Evolutionary conservation across 1,140 invertebrate species (phyloP).

Genomic region (Nilaparvata lugens): DNA sequence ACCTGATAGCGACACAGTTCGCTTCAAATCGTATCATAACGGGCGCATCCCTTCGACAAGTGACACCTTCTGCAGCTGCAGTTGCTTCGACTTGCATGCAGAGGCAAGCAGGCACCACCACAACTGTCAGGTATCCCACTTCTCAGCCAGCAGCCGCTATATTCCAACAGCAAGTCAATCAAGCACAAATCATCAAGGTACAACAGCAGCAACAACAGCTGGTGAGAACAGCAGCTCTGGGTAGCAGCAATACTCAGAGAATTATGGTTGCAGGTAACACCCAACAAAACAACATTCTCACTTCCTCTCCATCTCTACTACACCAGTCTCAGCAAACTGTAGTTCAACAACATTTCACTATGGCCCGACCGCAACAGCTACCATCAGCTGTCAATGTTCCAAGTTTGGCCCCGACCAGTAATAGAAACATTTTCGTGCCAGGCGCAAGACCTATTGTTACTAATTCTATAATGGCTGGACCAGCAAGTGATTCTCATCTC

Average conservation of each 20-base stretch:
- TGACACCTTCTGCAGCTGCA: constrained; percentile 1
- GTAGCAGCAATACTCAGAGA: background rate
- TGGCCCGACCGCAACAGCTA: constrained; percentile 22
- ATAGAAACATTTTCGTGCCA: no score
- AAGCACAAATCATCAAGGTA: constrained; percentile 11
- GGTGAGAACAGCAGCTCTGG: background rate
- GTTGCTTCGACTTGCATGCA: background rate
- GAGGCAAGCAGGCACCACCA: background rate
- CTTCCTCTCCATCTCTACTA: constrained; percentile 16
- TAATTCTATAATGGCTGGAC: no score
- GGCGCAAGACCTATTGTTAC: no score
- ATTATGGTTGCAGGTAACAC: background rate
- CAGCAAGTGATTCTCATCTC: no score
- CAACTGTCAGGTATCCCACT: background rate
- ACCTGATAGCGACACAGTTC: no score
- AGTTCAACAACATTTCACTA: background rate
- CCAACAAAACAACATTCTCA: background rate
- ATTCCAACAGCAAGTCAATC: constrained; percentile 4
- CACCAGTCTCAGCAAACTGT: constrained; percentile 20
- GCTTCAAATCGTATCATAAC: no score
- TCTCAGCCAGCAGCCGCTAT: background rate
- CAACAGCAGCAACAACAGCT: constrained; percentile 15
- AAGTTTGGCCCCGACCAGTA: no score
- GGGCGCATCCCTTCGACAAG: background rate
- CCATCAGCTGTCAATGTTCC: no score